Evolutionary conservation across 2,113 vertebrate genomes (phyloP).

Genomic region (Parus major): DNA sequence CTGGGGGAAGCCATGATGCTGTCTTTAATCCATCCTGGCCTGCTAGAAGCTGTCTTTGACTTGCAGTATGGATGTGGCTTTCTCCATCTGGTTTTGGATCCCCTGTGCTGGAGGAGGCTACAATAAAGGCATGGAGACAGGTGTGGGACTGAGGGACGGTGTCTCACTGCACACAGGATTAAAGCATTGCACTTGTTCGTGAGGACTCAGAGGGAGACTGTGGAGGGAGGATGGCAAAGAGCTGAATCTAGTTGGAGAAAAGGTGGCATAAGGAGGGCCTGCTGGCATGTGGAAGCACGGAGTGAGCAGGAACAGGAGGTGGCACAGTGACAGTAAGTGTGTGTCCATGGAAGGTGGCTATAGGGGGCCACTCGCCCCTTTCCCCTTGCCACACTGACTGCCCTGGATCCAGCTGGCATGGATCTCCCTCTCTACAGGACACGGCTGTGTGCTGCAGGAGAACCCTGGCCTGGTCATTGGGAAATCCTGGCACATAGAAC

Average conservation of each 20-base stretch:
- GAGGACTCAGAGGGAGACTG: not conserved
- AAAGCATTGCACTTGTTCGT: not conserved
- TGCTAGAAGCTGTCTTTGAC: not conserved
- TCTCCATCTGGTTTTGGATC: too few species aligned
- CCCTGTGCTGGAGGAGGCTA: not conserved
- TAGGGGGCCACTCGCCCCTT: fast-evolving
- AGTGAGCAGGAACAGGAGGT: not conserved
- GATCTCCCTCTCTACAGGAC: fast-evolving
- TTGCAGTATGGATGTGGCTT: not conserved
- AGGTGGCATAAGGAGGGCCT: fast-evolving
- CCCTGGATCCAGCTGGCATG: fast-evolving
- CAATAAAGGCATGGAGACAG: fast-evolving
- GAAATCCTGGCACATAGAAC: not conserved
- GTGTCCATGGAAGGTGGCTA: not conserved
- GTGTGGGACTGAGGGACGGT: fast-evolving
- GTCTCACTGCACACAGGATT: fast-evolving
- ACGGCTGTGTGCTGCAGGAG: fast-evolving
- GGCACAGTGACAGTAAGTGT: not conserved
- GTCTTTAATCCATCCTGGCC: not conserved
- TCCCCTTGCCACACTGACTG: fast-evolving
- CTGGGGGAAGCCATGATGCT: not conserved
- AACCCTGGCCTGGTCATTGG: too few species aligned
- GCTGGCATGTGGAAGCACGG: not conserved
- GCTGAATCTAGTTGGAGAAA: not conserved
- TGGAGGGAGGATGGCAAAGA: not conserved